Evolutionary conservation across 2,797 vertebrate species (phyloP).

Genomic region (Chelmon rostratus): DNA sequence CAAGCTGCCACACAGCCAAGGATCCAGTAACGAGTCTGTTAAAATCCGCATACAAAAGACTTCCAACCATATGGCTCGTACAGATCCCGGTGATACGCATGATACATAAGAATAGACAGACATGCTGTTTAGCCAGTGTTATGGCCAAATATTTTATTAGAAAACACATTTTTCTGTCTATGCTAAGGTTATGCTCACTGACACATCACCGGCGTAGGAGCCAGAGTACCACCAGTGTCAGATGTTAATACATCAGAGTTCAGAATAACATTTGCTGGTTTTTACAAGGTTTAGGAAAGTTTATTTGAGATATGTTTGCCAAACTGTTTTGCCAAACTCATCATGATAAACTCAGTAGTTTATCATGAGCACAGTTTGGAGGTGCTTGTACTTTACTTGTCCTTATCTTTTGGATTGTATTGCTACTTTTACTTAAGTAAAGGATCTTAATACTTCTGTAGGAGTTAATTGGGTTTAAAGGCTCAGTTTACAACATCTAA

Average conservation of each 20-base stretch:
- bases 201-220: too few species aligned
- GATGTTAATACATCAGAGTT: background rate
- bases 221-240: too few species aligned
- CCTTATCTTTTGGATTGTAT: too few species aligned
- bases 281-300: background rate
- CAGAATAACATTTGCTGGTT: background rate
- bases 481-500: background rate
- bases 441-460: background rate
- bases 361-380: too few species aligned
- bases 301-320: background rate
- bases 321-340: background rate
- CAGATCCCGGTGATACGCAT: conserved; percentile 8
- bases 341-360: background rate
- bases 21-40: conserved; percentile 53
- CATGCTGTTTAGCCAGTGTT: conserved; percentile 7
- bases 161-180: conserved; percentile 10
- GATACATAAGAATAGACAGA: conserved; percentile 7
- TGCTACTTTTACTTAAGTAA: too few species aligned
- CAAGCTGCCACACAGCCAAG: conserved; percentile 52
- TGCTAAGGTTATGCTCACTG: too few species aligned
- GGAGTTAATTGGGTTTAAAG: background rate
- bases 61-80: background rate
- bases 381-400: too few species aligned
- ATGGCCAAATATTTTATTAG: background rate
- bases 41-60: conserved; percentile 28